phyloP scores from a whole-genome alignment of 2,888 invertebrate genomes.

The Gastracanthus pulcherrimus region DNA sequence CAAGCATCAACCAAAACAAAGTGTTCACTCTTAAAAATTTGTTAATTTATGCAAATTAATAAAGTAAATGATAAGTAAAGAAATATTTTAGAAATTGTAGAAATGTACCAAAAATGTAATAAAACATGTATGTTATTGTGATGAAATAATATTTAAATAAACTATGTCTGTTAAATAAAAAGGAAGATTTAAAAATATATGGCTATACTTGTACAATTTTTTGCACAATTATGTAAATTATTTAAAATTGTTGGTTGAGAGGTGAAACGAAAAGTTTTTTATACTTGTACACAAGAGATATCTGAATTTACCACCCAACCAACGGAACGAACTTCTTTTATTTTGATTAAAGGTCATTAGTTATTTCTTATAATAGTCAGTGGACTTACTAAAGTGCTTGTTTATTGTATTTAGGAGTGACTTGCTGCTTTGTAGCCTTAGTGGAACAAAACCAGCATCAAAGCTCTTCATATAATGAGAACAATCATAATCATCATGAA shows the following conservation, averaged over 20 bases:
- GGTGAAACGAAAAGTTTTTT: too few species aligned
- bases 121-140: slow-evolving; percentile 10
- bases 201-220: too few species aligned
- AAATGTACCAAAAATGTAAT: not conserved
- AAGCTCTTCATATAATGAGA: slow-evolving; percentile 99
- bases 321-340: not conserved
- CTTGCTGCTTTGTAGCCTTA: slow-evolving; percentile 95
- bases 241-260: too few species aligned
- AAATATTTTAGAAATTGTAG: slow-evolving; percentile 2
- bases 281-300: too few species aligned
- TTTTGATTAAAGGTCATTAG: not conserved
- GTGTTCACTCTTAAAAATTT: slow-evolving; percentile 12
- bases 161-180: slow-evolving; percentile 14
- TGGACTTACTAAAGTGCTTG: slow-evolving; percentile 92
- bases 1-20: not conserved
- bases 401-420: slow-evolving; percentile 94
- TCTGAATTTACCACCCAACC: too few species aligned
- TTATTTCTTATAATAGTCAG: too few species aligned
- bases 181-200: not conserved
- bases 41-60: not conserved
- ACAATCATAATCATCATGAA: slow-evolving; percentile 99
- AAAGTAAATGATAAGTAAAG: not conserved
- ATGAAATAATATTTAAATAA: slow-evolving; percentile 12
- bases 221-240: too few species aligned
- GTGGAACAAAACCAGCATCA: slow-evolving; percentile 93